Percentiles rank a stretch among this genome's conserved stretches.
Conservation (phyloP, 2,888 invertebrate species). For the Zootermopsis nevadensis region DNA sequence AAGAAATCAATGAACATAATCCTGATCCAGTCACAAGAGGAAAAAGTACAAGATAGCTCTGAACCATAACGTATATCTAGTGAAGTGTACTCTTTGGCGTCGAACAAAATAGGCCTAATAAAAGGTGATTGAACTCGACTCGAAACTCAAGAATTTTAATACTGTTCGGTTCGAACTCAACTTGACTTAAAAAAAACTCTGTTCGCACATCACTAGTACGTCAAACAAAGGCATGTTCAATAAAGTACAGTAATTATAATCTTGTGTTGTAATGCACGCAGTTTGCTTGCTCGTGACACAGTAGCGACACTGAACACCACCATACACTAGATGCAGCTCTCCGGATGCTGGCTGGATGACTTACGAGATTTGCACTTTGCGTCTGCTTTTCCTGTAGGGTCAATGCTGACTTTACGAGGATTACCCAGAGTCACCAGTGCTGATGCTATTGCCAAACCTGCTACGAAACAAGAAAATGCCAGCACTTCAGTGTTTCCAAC, state of each 20-base stretch:
- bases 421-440: slow-evolving; percentile 90
- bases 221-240: no score
- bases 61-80: no score
- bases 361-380: slow-evolving; percentile 67
- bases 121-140: no score
- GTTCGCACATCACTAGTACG: no score
- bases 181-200: no score
- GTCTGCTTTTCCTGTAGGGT: slow-evolving; percentile 65
- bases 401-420: slow-evolving; percentile 78
- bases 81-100: no score
- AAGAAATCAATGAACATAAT: no score
- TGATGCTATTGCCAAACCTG: slow-evolving; percentile 88
- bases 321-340: slow-evolving; percentile 62
- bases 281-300: neutral
- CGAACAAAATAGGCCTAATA: no score
- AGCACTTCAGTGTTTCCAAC: neutral
- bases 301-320: neutral
- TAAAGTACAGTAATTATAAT: neutral
- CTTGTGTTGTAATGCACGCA: slow-evolving; percentile 20
- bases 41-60: no score
- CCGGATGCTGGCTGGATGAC: slow-evolving; percentile 77
- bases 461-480: slow-evolving; percentile 56
- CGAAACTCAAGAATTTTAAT: no score
- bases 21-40: no score
- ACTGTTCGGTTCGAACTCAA: no score